Evolutionary conservation across 2,888 invertebrate genomes (phyloP).

Genomic region (Carcina quercana): DNA sequence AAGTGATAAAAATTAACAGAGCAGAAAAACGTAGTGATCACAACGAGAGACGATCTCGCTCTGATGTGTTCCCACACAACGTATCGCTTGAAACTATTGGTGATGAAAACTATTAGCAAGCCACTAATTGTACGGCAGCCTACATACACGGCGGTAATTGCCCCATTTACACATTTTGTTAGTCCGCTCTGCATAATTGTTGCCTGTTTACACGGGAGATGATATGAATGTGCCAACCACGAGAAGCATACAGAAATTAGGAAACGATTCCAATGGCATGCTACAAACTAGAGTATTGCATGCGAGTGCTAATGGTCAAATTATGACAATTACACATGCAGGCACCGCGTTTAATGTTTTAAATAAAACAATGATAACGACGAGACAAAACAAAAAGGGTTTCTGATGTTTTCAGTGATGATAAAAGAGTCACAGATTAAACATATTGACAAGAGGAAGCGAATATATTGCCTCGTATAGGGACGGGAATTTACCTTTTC

Average conservation of each 20-base stretch:
- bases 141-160: slow-evolving; percentile 70
- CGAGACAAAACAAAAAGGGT: too few species aligned
- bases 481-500: too few species aligned
- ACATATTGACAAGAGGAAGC: too few species aligned
- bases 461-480: too few species aligned
- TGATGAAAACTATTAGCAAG: slow-evolving; percentile 71
- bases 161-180: slow-evolving; percentile 72
- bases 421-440: background rate
- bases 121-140: slow-evolving; percentile 69
- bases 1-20: slow-evolving; percentile 13
- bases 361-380: too few species aligned
- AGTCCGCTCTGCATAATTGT: slow-evolving; percentile 66
- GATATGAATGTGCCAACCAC: slow-evolving; percentile 52
- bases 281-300: slow-evolving; percentile 20
- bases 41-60: slow-evolving; percentile 52
- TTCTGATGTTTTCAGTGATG: too few species aligned
- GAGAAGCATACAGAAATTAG: slow-evolving; percentile 33
- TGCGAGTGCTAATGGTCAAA: slow-evolving; percentile 33
- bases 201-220: slow-evolving; percentile 56
- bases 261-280: slow-evolving; percentile 31
- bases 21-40: slow-evolving; percentile 38
- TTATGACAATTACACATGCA: slow-evolving; percentile 21
- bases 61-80: slow-evolving; percentile 47
- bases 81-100: slow-evolving; percentile 53
- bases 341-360: too few species aligned